A percentile compares a stretch with the other conserved stretches of the same genome.
Evolutionary conservation across 1,140 invertebrate genomes (phyloP).

Genomic region (Aphelenchoides avenae): DNA sequence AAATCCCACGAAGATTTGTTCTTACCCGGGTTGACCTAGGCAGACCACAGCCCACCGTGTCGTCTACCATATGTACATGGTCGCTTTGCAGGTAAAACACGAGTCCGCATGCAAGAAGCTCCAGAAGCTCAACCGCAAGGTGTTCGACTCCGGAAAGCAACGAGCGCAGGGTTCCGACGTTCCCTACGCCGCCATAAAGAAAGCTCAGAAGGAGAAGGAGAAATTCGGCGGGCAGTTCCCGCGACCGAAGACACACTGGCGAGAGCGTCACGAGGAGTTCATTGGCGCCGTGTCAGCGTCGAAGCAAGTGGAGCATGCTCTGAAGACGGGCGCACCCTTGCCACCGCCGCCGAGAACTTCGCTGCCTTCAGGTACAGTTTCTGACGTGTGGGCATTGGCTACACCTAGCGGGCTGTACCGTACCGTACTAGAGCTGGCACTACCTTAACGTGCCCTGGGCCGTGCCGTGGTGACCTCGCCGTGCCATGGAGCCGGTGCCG

Average conservation of each 20-base stretch:
- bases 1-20: neutral
- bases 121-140: constrained; percentile 45
- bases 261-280: constrained; percentile 85
- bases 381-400: no score
- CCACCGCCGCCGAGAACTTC: constrained; percentile 39
- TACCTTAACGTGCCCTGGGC: no score
- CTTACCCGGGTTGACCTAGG: neutral
- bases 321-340: constrained; percentile 64
- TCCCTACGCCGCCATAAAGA: constrained; percentile 35
- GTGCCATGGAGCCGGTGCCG: no score
- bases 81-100: constrained; percentile 43
- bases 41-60: neutral
- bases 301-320: constrained; percentile 74
- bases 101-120: constrained; percentile 49
- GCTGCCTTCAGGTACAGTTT: constrained; percentile 18
- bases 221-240: constrained; percentile 44
- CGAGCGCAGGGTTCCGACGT: constrained; percentile 40
- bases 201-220: constrained; percentile 46
- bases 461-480: no score
- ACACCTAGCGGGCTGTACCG: no score
- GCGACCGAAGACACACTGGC: constrained; percentile 74
- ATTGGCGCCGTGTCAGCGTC: constrained; percentile 81
- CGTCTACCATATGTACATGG: neutral
- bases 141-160: constrained; percentile 52
- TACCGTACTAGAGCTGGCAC: no score